Evolutionary conservation across 2,113 vertebrate genomes (phyloP).

Genomic region (Coturnix japonica): DNA sequence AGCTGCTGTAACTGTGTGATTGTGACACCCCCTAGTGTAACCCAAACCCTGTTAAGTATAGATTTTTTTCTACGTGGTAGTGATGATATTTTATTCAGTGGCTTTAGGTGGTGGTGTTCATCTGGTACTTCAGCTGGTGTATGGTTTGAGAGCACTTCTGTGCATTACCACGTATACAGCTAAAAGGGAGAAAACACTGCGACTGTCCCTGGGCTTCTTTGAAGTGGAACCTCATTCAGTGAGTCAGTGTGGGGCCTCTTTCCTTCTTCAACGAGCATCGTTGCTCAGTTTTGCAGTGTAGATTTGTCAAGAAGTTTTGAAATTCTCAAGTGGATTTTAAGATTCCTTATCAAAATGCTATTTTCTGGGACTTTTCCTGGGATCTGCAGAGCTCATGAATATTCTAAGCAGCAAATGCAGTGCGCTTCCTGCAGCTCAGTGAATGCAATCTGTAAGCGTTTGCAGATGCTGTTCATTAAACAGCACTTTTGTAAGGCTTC

Average conservation of each 20-base stretch:
- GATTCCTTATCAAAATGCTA: neutral
- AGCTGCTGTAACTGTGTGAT: neutral
- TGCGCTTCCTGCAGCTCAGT: constrained; percentile 34
- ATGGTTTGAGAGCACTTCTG: neutral
- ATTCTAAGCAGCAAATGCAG: constrained; percentile 23
- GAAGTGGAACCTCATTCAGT: neutral
- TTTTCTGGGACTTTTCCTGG: neutral
- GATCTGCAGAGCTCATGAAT: constrained; percentile 24
- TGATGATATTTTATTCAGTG: neutral
- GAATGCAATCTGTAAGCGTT: constrained; percentile 19
- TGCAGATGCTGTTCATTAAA: constrained; percentile 32
- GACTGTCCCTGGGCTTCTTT: neutral
- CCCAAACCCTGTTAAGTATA: neutral
- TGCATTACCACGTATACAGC: neutral
- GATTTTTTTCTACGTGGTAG: neutral
- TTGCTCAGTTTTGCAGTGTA: neutral
- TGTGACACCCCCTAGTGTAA: neutral
- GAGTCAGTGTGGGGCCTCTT: neutral
- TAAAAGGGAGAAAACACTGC: neutral
- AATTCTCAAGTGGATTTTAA: neutral
- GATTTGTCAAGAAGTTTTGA: neutral
- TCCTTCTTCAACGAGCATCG: neutral
- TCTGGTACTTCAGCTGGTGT: neutral
- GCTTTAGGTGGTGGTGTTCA: neutral
- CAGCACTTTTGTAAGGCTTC: constrained; percentile 19